These are phyloP conservation scores for Syngnathus typhle DNA, from an alignment of 2,113 vertebrate genomes.

Conservation along the genomic window DNA sequence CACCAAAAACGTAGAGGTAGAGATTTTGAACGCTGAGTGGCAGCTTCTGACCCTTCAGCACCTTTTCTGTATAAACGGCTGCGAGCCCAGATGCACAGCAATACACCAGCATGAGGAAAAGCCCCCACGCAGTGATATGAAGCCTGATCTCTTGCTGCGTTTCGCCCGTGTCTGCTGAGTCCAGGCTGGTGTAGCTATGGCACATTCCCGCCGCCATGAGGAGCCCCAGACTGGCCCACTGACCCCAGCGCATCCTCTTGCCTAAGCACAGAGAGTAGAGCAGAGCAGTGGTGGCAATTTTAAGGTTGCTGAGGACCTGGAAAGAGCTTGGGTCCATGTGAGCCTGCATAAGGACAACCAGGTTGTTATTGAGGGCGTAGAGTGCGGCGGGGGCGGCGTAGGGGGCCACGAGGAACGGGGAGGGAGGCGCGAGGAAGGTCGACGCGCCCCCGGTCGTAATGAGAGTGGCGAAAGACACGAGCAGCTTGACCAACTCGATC, in stretches of 20 bases:
- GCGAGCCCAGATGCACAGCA: conserved; percentile 84
- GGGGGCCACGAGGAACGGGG: conserved; percentile 61
- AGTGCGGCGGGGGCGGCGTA: conserved; percentile 84
- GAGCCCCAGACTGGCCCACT: conserved; percentile 78
- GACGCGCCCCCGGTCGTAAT: conserved; percentile 52
- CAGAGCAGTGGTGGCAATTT: conserved; percentile 83
- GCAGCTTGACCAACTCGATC: conserved; percentile 80
- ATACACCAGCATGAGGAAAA: conserved; percentile 77
- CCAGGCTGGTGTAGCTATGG: conserved; percentile 79
- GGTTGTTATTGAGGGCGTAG: conserved; percentile 90
- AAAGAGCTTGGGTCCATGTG: conserved; percentile 95
- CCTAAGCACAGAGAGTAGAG: conserved; percentile 81
- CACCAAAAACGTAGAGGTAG: conserved; percentile 87
- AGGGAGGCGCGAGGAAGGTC: background rate
- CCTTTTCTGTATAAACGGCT: conserved; percentile 83
- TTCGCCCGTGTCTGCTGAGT: conserved; percentile 12
- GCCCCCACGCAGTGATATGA: conserved; percentile 74
- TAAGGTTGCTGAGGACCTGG: conserved; percentile 89
- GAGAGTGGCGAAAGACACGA: conserved; percentile 66
- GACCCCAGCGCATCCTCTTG: conserved; percentile 65
- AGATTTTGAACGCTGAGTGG: conserved; percentile 88
- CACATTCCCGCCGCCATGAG: conserved; percentile 75
- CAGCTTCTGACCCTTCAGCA: conserved; percentile 81
- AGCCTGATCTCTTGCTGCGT: conserved; percentile 40
- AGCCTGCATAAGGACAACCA: conserved; percentile 88